Conservation (phyloP, 2,113 vertebrate species). For the Pseudonaja textilis region DNA sequence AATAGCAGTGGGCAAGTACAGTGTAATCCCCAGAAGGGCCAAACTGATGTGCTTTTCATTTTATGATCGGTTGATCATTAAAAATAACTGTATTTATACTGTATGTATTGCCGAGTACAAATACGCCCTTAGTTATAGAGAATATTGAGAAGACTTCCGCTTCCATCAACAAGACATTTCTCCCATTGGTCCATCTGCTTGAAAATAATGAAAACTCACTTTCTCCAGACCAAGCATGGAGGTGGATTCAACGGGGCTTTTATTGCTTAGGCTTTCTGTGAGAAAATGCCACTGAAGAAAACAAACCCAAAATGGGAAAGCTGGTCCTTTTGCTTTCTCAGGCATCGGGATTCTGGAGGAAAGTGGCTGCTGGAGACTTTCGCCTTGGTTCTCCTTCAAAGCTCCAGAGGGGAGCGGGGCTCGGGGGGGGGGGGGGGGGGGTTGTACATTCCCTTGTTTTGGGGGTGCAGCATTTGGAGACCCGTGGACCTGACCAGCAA, state of each 20-base stretch:
- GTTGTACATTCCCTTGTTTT: not conserved
- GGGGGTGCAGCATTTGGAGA: not conserved
- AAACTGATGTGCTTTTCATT: not conserved
- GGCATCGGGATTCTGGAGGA: not conserved
- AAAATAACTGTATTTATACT: not conserved
- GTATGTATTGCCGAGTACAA: not conserved
- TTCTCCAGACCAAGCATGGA: not conserved
- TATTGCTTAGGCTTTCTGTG: not conserved
- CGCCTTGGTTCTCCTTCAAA: not conserved
- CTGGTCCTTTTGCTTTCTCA: not conserved
- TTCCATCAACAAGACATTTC: not conserved
- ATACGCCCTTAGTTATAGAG: not conserved
- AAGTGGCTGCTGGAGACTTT: not conserved
- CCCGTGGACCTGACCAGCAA: accelerated
- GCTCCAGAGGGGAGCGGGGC: not conserved
- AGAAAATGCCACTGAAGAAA: not conserved
- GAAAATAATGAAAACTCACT: not conserved
- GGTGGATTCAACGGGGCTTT: not conserved
- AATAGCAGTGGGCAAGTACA: not conserved
- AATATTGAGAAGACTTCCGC: not conserved
- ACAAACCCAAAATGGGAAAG: not conserved
- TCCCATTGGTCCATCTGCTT: not conserved
- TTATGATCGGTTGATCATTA: not conserved
- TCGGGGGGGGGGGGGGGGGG: no score
- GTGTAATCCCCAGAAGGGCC: not conserved